Evolutionary conservation across 2,888 invertebrate genomes (phyloP), one percentile per base, ranked within the genome.

Genomic region (Chymomyza procnemis): DNA sequence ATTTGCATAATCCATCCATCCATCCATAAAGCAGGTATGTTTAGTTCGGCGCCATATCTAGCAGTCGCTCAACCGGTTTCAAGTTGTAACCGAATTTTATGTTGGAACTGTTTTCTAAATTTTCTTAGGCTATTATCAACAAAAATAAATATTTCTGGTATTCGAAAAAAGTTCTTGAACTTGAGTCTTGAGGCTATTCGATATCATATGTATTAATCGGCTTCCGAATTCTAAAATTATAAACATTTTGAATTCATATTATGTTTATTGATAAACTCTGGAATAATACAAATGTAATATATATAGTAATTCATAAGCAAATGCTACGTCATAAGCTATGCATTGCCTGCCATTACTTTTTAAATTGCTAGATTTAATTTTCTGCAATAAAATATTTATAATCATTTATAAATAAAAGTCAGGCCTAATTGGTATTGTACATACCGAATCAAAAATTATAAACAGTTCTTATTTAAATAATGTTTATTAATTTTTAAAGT

Each of bases 1-100:
- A 54, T 54, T 21, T 54, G 54, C 54, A 54, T 54, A 54, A 41
- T 41, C 34, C 34, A 41, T 41, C 34, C 34, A 41, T 41, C 34
- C 34, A 41, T 12, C 34, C 9, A 41, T 41, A 12, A 12, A 41
- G 34, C 34, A 41, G 34, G 34, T 41, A 41, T 41, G 34, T 1
- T 19, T 14, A 50, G 4, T 47, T 47, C 12, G 47, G 4, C 14
- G 48, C 48, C 48, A 50, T 21, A 21, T 54, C 8, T 54, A 12
- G 21, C 19, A 21, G 21, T 21, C 4, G 54, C 14, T 54, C 3
- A 56, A 30, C 56, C 14, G 30, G 56, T 56, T 56, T 30, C 5
- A 3, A 3, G 6, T 56, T 56, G 56, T 56, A 56, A 56, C 34
- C 34, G 34, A 41, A 41, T 41, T n/a, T 41, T 12, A 41, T 41